phyloP scores from a whole-genome alignment of 2,113 vertebrate species.

The Acinonyx jubatus region DNA sequence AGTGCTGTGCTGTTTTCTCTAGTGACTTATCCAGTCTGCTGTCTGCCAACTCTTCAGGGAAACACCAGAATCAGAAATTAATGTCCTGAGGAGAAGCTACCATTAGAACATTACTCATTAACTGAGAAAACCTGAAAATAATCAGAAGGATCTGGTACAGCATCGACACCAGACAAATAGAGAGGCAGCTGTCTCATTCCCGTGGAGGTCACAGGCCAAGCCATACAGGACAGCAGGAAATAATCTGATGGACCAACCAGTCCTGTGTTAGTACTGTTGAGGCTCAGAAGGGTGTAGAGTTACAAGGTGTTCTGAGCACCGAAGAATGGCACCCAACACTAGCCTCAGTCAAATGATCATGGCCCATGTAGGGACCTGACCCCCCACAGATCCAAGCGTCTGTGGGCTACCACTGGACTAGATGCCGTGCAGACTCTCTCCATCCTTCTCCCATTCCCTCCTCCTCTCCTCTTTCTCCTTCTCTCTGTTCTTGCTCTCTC shows the following conservation, averaged over 20 bases:
- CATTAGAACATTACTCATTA: constrained; percentile 28
- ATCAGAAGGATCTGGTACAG: neutral
- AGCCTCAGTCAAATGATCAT: neutral
- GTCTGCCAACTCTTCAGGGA: neutral
- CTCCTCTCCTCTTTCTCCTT: neutral
- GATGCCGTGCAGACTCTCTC: neutral
- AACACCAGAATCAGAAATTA: constrained; percentile 12
- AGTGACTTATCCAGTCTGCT: neutral
- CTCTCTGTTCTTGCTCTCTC: neutral
- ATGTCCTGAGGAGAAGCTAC: neutral
- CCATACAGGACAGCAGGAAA: neutral
- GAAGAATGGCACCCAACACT: too few species aligned
- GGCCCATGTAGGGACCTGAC: too few species aligned
- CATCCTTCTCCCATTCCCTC: neutral
- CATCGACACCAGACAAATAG: neutral
- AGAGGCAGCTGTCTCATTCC: neutral
- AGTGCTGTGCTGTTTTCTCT: neutral
- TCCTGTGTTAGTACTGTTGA: neutral
- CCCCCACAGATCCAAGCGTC: neutral
- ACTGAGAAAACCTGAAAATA: constrained; percentile 12
- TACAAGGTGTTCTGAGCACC: neutral
- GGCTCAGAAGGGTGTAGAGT: neutral
- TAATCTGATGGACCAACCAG: neutral
- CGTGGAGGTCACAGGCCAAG: neutral
- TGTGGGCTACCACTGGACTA: neutral